These are phyloP conservation scores for Empis stercorea DNA, from an alignment of 2,888 invertebrate genomes.

Conservation along the genomic window DNA sequence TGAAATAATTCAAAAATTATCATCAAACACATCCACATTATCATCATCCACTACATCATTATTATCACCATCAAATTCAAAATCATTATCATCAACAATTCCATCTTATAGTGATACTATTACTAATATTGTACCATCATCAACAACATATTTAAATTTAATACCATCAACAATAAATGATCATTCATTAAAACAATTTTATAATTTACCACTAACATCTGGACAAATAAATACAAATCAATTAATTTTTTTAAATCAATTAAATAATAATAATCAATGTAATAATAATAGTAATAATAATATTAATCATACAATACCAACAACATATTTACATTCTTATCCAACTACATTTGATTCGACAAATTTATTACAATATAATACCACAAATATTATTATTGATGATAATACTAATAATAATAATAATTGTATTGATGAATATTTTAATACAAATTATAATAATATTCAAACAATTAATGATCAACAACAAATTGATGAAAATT, in stretches of 20 bases:
- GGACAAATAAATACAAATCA: too few relatives aligned
- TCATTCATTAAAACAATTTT: too few relatives aligned
- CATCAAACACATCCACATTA: constrained; percentile 13
- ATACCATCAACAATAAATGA: background rate
- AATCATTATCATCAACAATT: constrained; percentile 10
- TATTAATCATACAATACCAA: background rate
- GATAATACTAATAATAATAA: constrained; percentile 10
- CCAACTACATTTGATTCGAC: background rate
- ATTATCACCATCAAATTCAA: background rate
- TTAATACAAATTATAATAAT: too few relatives aligned
- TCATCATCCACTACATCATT: too few relatives aligned
- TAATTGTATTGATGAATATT: constrained; percentile 9
- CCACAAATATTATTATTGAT: too few relatives aligned
- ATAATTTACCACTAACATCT: too few relatives aligned
- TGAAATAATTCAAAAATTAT: constrained; percentile 12
- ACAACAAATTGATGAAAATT: too few relatives aligned
- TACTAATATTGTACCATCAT: background rate
- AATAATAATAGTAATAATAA: background rate
- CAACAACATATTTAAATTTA: constrained; percentile 3
- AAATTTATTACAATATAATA: background rate
- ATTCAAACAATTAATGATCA: too few relatives aligned
- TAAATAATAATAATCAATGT: constrained; percentile 17
- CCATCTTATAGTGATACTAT: background rate
- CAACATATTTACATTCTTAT: too few relatives aligned
- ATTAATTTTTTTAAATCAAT: constrained; percentile 1